Percentiles rank a stretch among this genome's conserved stretches.
phyloP scores from a whole-genome alignment of 1,140 invertebrate species.

The Tribolium madens region DNA sequence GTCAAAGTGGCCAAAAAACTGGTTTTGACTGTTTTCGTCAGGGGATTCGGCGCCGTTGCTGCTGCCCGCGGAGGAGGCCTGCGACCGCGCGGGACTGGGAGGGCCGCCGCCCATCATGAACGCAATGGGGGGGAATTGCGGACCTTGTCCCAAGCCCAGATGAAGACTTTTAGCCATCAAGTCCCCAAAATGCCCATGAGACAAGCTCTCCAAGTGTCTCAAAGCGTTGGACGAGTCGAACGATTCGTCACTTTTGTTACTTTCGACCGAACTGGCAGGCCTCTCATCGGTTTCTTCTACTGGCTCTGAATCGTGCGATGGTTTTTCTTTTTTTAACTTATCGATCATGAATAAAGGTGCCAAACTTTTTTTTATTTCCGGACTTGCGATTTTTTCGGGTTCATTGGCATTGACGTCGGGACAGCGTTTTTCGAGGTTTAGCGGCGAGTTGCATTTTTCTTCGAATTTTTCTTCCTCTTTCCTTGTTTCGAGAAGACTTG shows the following conservation, averaged over 20 bases:
- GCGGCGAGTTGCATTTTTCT: constrained; percentile 55
- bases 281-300: constrained; percentile 64
- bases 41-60: constrained; percentile 72
- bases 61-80: constrained; percentile 69
- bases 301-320: constrained; percentile 58
- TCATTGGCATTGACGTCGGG: constrained; percentile 64
- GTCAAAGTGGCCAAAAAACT: constrained; percentile 78
- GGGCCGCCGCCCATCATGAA: constrained; percentile 66
- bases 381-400: constrained; percentile 57
- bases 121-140: constrained; percentile 64
- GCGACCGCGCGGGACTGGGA: constrained; percentile 71
- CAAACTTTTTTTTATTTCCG: constrained; percentile 64
- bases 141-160: constrained; percentile 59
- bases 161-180: constrained; percentile 64
- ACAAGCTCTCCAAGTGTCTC: constrained; percentile 83
- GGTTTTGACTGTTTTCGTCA: constrained; percentile 71
- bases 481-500: constrained; percentile 46
- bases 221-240: constrained; percentile 79
- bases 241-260: constrained; percentile 72
- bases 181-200: constrained; percentile 80
- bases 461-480: constrained; percentile 50
- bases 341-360: constrained; percentile 63
- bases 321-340: constrained; percentile 63
- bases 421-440: constrained; percentile 61
- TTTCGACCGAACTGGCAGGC: constrained; percentile 70